Evolutionary conservation across 2,888 invertebrate species (phyloP).

Genomic region (Tinea semifulvella): DNA sequence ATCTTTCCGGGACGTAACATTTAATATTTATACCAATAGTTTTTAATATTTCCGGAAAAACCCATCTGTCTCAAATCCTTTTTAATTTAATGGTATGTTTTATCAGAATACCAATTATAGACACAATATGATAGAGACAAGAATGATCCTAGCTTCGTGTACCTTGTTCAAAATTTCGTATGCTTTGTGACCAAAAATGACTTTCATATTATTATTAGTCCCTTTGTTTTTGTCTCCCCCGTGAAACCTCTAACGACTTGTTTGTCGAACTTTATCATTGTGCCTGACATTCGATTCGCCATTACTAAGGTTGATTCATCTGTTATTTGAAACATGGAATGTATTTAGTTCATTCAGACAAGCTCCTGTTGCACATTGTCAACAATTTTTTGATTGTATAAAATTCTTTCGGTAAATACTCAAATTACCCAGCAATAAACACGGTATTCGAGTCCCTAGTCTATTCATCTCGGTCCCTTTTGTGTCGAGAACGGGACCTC

Average conservation of each 20-base stretch:
- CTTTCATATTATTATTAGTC: no score
- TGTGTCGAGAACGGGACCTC: constrained; percentile 23
- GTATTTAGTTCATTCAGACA: not conserved
- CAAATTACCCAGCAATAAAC: constrained; percentile 39
- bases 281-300: not conserved
- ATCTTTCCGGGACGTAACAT: no score
- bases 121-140: no score
- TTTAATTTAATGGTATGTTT: no score
- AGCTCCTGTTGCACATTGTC: not conserved
- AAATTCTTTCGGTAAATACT: constrained; percentile 23
- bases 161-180: no score
- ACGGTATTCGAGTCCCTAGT: constrained; percentile 18
- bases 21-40: no score
- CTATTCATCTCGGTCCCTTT: constrained; percentile 23
- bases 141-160: no score
- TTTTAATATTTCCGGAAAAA: no score
- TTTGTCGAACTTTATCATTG: no score
- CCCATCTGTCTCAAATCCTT: no score
- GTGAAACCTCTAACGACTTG: not conserved
- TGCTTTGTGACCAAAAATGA: no score
- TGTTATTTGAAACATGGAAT: not conserved
- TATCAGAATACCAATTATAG: no score
- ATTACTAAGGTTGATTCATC: not conserved
- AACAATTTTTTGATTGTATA: not conserved
- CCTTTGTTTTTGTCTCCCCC: constrained; percentile 8